Conservation (phyloP, 1,140 invertebrate species). For the Dufourea novaeangliae region DNA sequence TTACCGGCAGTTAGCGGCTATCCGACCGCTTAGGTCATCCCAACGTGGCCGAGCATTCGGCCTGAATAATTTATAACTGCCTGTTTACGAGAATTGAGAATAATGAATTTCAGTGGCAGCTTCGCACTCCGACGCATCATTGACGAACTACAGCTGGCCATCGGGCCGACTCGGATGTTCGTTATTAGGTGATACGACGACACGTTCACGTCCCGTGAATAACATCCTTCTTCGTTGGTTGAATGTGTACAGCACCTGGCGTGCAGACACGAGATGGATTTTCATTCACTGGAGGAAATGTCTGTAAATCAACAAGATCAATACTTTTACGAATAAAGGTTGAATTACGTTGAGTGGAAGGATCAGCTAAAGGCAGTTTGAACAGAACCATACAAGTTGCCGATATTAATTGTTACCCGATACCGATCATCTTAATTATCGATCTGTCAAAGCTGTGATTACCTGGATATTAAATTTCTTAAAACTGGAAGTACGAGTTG, state of each 20-base stretch:
- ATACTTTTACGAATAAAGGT: too few relatives aligned
- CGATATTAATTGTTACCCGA: too few relatives aligned
- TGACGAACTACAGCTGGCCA: slow-evolving; percentile 67
- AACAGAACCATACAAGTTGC: too few relatives aligned
- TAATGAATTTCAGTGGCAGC: slow-evolving; percentile 80
- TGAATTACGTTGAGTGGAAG: too few relatives aligned
- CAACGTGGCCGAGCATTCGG: slow-evolving; percentile 78
- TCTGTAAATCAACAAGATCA: not conserved
- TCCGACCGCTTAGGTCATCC: slow-evolving; percentile 81
- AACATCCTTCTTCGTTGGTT: slow-evolving; percentile 47
- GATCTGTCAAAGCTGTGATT: too few relatives aligned
- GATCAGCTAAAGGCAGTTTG: too few relatives aligned
- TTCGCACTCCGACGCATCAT: slow-evolving; percentile 67
- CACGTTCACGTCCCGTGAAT: slow-evolving; percentile 42
- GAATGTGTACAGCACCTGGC: not conserved
- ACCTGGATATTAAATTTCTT: too few relatives aligned
- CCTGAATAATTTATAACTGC: slow-evolving; percentile 83
- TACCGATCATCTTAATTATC: too few relatives aligned
- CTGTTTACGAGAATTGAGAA: slow-evolving; percentile 83
- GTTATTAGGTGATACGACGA: slow-evolving; percentile 61
- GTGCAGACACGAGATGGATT: not conserved
- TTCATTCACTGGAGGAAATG: not conserved
- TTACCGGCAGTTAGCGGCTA: slow-evolving; percentile 81
- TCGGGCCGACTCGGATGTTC: slow-evolving; percentile 62
- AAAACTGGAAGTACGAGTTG: too few relatives aligned